phyloP scores from a whole-genome alignment of 2,797 vertebrate genomes.

The Phrynocephalus guinanensis region DNA sequence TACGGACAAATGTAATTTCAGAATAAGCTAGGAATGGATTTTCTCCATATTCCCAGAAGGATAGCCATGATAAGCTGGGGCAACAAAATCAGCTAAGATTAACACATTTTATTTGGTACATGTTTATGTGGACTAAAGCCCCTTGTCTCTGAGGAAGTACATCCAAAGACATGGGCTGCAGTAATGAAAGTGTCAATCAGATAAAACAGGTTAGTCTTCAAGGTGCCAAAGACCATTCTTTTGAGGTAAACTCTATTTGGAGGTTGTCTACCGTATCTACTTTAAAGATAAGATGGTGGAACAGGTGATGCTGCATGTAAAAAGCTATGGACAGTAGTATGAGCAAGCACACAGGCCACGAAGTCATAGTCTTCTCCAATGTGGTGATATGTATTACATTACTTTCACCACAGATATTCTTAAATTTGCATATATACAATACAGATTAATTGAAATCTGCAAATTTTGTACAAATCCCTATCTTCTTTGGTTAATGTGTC shows the following conservation, averaged over 20 bases:
- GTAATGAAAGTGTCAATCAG: too few relatives aligned
- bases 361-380: not conserved
- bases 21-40: conserved; percentile 51
- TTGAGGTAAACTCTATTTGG: not conserved
- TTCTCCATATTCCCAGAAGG: not conserved
- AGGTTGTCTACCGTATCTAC: too few relatives aligned
- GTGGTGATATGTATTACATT: not conserved
- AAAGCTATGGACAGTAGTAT: not conserved
- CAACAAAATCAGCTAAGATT: not conserved
- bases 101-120: too few relatives aligned
- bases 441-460: not conserved
- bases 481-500: not conserved
- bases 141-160: too few relatives aligned
- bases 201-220: too few relatives aligned
- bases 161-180: too few relatives aligned
- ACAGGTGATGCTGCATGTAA: not conserved
- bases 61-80: too few relatives aligned
- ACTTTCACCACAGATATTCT: not conserved
- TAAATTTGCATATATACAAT: not conserved
- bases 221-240: not conserved
- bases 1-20: conserved; percentile 52
- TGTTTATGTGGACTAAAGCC: too few relatives aligned
- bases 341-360: not conserved
- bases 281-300: not conserved
- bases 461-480: not conserved